A percentile compares a stretch with the other conserved stretches of the same genome.
Evolutionary conservation across 2,888 invertebrate species (phyloP).

Genomic region (Lysandra coridon): DNA sequence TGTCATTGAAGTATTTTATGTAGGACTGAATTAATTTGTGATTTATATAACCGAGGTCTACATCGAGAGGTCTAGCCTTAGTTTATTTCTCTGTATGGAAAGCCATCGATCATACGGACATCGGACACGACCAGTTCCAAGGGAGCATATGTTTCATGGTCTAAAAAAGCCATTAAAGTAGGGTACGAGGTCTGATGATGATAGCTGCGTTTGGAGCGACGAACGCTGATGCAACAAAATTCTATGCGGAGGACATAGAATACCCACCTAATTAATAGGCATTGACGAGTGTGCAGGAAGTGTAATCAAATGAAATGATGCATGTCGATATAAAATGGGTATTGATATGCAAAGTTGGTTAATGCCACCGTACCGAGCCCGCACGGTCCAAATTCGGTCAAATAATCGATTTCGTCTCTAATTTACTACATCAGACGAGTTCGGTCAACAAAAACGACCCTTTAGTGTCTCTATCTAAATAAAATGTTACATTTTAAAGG

Average conservation of each 20-base stretch:
- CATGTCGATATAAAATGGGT: constrained; percentile 76
- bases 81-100: constrained; percentile 28
- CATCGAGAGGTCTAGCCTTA: constrained; percentile 16
- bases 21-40: constrained; percentile 27
- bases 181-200: neutral
- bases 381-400: constrained; percentile 48
- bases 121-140: neutral
- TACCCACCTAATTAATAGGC: constrained; percentile 33
- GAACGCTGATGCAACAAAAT: neutral
- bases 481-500: constrained; percentile 25
- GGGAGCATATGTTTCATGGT: neutral
- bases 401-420: neutral
- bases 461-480: neutral
- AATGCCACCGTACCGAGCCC: constrained; percentile 66
- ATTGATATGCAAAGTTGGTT: constrained; percentile 76
- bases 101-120: constrained; percentile 12
- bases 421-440: neutral
- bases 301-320: constrained; percentile 77
- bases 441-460: neutral
- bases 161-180: neutral
- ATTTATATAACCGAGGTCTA: constrained; percentile 19
- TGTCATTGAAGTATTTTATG: constrained; percentile 26
- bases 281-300: constrained; percentile 61
- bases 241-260: constrained; percentile 20
- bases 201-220: neutral